phyloP scores from a whole-genome alignment of 2,797 vertebrate genomes.

The Molothrus aeneus region DNA sequence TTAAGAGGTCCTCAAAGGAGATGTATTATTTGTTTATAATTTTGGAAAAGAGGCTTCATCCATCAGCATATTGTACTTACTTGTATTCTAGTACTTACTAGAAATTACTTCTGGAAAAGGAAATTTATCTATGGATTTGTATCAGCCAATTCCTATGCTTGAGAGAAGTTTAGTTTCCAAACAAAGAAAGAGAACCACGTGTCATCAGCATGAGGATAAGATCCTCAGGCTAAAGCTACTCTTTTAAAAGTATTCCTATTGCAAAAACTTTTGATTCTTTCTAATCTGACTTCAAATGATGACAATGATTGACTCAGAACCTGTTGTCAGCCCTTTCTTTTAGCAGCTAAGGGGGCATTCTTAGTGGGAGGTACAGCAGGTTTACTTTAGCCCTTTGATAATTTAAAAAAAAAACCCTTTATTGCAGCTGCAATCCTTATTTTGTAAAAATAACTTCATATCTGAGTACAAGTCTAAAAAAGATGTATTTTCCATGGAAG shows the following conservation, averaged over 20 bases:
- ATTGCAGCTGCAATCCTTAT: neutral
- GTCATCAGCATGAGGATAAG: neutral
- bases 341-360: neutral
- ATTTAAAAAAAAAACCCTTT: neutral
- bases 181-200: neutral
- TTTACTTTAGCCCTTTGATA: neutral
- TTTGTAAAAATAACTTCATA: neutral
- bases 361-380: neutral
- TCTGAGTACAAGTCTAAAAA: neutral
- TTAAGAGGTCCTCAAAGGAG: neutral
- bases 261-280: neutral
- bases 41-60: slow-evolving; percentile 23
- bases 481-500: neutral
- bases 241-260: neutral
- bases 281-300: neutral
- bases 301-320: neutral
- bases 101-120: neutral
- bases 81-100: neutral
- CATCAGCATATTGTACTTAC: neutral
- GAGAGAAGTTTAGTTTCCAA: neutral
- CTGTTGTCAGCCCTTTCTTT: neutral
- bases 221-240: slow-evolving; percentile 6
- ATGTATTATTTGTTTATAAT: neutral
- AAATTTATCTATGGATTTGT: neutral
- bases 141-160: neutral